Conservation (phyloP, 2,888 invertebrate species). For the Hirtodrosophila histrioides region DNA sequence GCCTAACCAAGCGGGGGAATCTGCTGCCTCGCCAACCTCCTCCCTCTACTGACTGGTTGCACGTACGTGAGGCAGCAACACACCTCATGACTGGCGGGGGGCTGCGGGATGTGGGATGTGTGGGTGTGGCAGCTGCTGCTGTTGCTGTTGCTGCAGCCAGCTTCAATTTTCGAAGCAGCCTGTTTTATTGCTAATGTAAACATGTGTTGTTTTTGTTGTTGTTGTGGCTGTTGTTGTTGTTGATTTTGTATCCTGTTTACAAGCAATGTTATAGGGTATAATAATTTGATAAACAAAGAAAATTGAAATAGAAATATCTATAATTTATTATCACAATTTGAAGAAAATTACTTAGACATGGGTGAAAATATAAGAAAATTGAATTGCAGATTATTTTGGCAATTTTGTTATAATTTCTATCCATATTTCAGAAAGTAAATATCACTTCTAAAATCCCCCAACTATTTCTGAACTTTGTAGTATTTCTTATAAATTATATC, state of each 20-base stretch:
- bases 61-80: slow-evolving; percentile 56
- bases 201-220: slow-evolving; percentile 47
- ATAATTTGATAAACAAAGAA: not conserved
- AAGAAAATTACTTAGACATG: too few relatives aligned
- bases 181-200: slow-evolving; percentile 72
- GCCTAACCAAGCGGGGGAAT: slow-evolving; percentile 55
- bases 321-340: too few relatives aligned
- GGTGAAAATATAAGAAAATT: too few relatives aligned
- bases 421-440: too few relatives aligned
- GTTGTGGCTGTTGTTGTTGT: slow-evolving; percentile 66
- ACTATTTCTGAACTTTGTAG: too few relatives aligned
- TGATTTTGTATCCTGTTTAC: slow-evolving; percentile 10
- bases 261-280: not conserved
- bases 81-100: slow-evolving; percentile 36
- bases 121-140: slow-evolving; percentile 31
- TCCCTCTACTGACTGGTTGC: not conserved
- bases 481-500: too few relatives aligned
- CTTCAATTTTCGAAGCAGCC: slow-evolving; percentile 56
- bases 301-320: too few relatives aligned
- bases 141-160: slow-evolving; percentile 27
- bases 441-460: too few relatives aligned
- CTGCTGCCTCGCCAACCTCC: slow-evolving; percentile 16
- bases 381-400: too few relatives aligned
- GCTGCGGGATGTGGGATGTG: slow-evolving; percentile 1
- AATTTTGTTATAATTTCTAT: too few relatives aligned